Evolutionary conservation across 2,797 vertebrate genomes (phyloP).

Genomic region (Propithecus deckenii): DNA sequence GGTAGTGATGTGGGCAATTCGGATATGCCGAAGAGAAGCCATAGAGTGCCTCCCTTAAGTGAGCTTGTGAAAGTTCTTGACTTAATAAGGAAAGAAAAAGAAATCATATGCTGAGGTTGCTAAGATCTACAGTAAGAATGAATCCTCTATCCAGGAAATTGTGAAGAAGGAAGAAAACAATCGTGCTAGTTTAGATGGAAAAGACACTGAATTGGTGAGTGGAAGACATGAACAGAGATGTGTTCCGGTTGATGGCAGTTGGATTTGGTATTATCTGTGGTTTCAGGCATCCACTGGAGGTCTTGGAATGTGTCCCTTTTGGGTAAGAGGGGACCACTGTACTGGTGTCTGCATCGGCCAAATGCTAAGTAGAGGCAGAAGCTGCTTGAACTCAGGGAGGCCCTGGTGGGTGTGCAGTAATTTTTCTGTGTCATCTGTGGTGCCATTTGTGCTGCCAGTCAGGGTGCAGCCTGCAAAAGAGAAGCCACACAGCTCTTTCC

Average conservation of each 20-base stretch:
- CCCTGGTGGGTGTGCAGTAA: neutral
- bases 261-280: neutral
- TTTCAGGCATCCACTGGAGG: neutral
- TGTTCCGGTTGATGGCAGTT: neutral
- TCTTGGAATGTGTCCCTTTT: neutral
- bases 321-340: neutral
- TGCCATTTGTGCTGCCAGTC: neutral
- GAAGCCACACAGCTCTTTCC: neutral
- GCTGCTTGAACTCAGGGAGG: neutral
- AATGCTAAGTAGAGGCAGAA: neutral
- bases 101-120: neutral
- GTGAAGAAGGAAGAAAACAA: neutral
- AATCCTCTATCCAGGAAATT: neutral
- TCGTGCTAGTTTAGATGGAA: neutral
- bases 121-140: neutral
- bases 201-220: neutral
- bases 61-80: neutral
- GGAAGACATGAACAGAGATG: neutral
- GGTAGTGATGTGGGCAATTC: neutral
- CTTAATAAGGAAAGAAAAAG: neutral
- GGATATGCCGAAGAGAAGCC: neutral
- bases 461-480: neutral
- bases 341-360: neutral
- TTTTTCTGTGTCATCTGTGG: neutral
- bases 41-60: neutral